These are phyloP conservation scores for Agrilus planipennis DNA, from an alignment of 1,140 invertebrate species.

Conservation along the genomic window DNA sequence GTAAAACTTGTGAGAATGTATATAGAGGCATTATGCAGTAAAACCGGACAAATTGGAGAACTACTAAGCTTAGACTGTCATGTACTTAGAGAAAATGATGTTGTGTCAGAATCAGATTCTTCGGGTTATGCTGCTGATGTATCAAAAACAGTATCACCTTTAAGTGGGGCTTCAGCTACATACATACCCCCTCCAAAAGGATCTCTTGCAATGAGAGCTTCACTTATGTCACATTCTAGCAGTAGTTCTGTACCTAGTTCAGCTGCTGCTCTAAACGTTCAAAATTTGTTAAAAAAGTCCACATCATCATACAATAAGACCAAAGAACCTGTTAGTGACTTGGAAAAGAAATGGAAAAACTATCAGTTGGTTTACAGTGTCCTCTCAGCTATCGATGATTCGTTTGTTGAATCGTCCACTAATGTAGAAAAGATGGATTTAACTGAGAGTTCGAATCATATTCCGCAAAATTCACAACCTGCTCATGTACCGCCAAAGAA, in stretches of 20 bases:
- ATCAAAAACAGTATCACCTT: background rate
- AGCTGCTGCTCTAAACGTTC: background rate
- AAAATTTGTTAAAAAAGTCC: background rate
- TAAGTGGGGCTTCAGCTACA: background rate
- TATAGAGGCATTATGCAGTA: too few species aligned
- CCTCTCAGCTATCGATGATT: background rate
- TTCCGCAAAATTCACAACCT: too few species aligned
- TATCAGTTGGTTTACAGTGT: background rate
- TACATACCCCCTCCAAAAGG: background rate
- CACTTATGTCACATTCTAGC: background rate
- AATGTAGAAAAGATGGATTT: too few species aligned
- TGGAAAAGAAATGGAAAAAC: background rate
- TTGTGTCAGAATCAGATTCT: too few species aligned
- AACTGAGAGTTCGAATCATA: too few species aligned
- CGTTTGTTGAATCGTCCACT: background rate
- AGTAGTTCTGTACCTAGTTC: background rate
- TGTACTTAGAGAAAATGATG: too few species aligned
- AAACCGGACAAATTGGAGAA: too few species aligned
- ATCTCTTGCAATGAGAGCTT: background rate
- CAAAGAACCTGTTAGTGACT: background rate
- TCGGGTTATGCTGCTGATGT: background rate
- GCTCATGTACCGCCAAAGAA: too few species aligned
- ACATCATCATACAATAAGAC: slow-evolving; percentile 1
- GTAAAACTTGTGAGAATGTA: too few species aligned
- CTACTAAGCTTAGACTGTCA: too few species aligned